Conservation (phyloP, 2,888 invertebrate genomes). For the Villa cingulata region DNA sequence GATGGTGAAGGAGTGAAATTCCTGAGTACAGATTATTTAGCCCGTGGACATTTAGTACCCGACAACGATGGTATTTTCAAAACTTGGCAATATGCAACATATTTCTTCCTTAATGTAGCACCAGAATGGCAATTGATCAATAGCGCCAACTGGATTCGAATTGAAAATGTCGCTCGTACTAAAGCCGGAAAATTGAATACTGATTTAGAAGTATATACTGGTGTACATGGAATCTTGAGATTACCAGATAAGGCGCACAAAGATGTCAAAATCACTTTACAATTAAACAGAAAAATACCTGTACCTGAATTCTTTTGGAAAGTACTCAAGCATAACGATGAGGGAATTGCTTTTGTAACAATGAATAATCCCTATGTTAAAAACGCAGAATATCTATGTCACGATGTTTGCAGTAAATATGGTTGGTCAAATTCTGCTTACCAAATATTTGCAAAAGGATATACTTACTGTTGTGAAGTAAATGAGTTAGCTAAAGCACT, state of each 20-base stretch:
- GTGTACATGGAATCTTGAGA: conserved; percentile 30
- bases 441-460: not conserved
- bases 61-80: conserved; percentile 38
- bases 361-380: conserved; percentile 37
- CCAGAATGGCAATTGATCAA: conserved; percentile 39
- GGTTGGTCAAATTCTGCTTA: conserved; percentile 20
- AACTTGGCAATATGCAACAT: conserved; percentile 36
- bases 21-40: conserved; percentile 27
- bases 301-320: conserved; percentile 38
- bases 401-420: conserved; percentile 28
- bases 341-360: conserved; percentile 36
- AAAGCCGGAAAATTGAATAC: conserved; percentile 24
- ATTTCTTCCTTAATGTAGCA: conserved; percentile 37
- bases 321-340: conserved; percentile 29
- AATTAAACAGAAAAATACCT: conserved; percentile 25
- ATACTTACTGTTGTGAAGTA: conserved; percentile 2
- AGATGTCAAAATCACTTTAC: conserved; percentile 28
- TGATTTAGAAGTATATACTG: conserved; percentile 33
- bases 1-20: conserved; percentile 21
- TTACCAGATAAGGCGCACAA: conserved; percentile 21
- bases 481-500: not conserved
- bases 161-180: conserved; percentile 33
- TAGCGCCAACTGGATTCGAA: conserved; percentile 36
- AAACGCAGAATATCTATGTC: conserved; percentile 21
- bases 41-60: conserved; percentile 38